Evolutionary conservation across 2,888 invertebrate genomes (phyloP).

Genomic region (Scaptomyza reducta): DNA sequence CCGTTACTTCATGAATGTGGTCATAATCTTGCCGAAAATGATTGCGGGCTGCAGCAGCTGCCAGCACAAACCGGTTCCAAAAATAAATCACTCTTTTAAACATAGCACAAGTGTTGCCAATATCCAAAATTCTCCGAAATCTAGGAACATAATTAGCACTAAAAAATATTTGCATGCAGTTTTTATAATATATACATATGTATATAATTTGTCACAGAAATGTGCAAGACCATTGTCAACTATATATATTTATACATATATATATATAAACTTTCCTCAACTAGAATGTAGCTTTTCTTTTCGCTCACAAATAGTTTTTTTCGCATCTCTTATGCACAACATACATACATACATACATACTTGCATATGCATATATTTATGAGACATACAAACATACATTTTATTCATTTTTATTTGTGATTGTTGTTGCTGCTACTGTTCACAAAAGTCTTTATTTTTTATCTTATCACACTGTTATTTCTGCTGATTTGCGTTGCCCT

Average conservation of each 20-base stretch:
- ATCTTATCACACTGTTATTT: slow-evolving; percentile 30
- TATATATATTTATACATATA: background rate
- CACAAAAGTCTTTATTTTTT: background rate
- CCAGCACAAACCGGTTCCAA: slow-evolving; percentile 66
- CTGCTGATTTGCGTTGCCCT: slow-evolving; percentile 42
- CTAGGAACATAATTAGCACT: background rate
- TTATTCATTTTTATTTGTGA: slow-evolving; percentile 31
- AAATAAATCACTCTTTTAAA: slow-evolving; percentile 53
- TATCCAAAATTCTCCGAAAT: background rate
- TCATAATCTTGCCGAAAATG: slow-evolving; percentile 35
- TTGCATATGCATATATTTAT: background rate
- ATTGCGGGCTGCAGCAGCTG: slow-evolving; percentile 65
- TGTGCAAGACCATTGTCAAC: background rate
- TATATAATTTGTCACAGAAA: too few relatives aligned
- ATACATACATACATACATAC: slow-evolving; percentile 3
- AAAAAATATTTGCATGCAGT: too few relatives aligned
- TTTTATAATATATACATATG: background rate
- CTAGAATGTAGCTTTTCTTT: background rate
- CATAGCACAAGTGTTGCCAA: slow-evolving; percentile 4
- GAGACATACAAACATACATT: background rate
- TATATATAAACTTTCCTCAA: background rate
- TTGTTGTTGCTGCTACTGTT: slow-evolving; percentile 2
- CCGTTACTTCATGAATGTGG: slow-evolving; percentile 23
- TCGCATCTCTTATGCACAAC: slow-evolving; percentile 3
- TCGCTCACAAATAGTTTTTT: background rate